phyloP scores from a whole-genome alignment of 2,797 vertebrate genomes.

The Mormyrus hasselquistii region DNA sequence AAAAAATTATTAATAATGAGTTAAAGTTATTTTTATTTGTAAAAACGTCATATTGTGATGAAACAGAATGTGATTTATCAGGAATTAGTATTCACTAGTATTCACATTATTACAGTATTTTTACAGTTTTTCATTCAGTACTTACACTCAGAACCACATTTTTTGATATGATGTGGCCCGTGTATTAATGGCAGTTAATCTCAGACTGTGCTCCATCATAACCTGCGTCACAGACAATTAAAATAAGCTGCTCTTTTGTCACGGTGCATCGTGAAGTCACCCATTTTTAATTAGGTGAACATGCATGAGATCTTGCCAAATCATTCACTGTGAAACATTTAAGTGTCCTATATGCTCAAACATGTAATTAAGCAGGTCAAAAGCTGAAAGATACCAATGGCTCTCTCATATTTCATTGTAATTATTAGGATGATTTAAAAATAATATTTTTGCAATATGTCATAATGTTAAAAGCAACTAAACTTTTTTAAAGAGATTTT shows the following conservation, averaged over 20 bases:
- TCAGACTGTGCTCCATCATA: slow-evolving; percentile 34
- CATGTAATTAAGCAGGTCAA: slow-evolving; percentile 32
- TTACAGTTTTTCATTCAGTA: not conserved
- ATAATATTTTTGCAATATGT: not conserved
- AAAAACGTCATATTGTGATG: not conserved
- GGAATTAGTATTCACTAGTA: not conserved
- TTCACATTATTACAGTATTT: too few relatives aligned
- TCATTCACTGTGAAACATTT: slow-evolving; percentile 37
- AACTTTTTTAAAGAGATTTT: not conserved
- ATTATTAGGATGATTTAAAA: not conserved
- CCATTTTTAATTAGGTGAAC: slow-evolving; percentile 48
- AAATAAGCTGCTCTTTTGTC: slow-evolving; percentile 48
- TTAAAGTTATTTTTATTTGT: not conserved
- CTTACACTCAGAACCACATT: not conserved
- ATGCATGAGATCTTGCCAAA: slow-evolving; percentile 35
- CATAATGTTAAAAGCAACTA: slow-evolving; percentile 11
- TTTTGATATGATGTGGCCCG: slow-evolving; percentile 26
- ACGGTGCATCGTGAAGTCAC: slow-evolving; percentile 40
- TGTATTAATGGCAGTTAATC: slow-evolving; percentile 43
- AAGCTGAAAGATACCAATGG: slow-evolving; percentile 7
- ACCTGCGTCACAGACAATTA: slow-evolving; percentile 46
- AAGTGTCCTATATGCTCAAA: slow-evolving; percentile 35
- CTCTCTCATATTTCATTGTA: not conserved
- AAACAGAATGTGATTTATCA: not conserved
- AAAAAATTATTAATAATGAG: not conserved